Evolutionary conservation across 1,140 invertebrate species (phyloP), one percentile per base, ranked within the genome.

Genomic region (Coelopa frigida): DNA sequence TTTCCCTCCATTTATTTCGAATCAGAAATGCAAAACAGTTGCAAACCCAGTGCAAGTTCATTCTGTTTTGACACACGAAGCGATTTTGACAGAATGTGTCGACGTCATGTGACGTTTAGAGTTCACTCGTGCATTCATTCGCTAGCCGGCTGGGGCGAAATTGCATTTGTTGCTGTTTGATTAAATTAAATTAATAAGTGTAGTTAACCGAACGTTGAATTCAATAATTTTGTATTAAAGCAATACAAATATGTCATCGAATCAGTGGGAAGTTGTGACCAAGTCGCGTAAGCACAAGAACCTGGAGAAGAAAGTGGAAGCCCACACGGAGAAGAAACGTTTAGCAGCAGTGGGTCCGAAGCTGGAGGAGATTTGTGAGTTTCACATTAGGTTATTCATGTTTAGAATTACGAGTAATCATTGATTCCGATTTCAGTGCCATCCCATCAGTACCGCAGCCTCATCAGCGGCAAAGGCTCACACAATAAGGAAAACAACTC

Each of bases 221-320:
- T n/a, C n/a, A n/a, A n/a, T n/a, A n/a, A n/a, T n/a, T n/a, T n/a
- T n/a, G n/a, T n/a, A n/a, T n/a, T n/a, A n/a, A n/a, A n/a, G n/a
- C n/a, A n/a, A n/a, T n/a, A n/a, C n/a, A n/a, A n/a, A n/a, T n/a
- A 85, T 84, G 81, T 79, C 77, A 26, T 79, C 78, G 49, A 58
- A 55, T 43, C 80, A 83, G 61, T 87, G 84, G 84, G 84, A 85
- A 82, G 75, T 85, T 55, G 84, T 87, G 48, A 77, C 78, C 31
- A 84, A 82, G 59, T 82, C 72, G 44, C 82, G 83, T 52, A 84
- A 84, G 51, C 78, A 81, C 33, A 80, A 80, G 54, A 75, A 72
- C 59, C 43, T 67, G 3, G 63, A 67, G n/a, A 67, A 61, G 36
- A 67, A 67, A 33, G 52, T 67, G 3, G 44, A 22, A 4, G 72